Evolutionary conservation across 1,140 invertebrate genomes (phyloP).

Genomic region (Drosophila micromelanica): DNA sequence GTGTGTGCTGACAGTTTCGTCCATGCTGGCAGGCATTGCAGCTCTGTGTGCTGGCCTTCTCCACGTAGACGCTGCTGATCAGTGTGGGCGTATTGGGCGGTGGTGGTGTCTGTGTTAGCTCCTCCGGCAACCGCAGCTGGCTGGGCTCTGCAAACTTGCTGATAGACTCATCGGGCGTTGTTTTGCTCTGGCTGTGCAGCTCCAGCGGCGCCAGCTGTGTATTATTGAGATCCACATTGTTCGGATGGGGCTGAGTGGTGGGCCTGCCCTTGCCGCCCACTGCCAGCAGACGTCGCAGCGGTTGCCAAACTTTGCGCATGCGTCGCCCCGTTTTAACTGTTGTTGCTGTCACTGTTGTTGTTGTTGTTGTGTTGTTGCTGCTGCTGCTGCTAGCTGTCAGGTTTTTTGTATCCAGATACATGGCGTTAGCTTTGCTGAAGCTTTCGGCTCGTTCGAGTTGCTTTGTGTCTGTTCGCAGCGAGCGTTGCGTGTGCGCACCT

Average conservation of each 20-base stretch:
- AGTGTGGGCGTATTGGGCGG: conserved; percentile 75
- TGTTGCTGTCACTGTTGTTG: conserved; percentile 32
- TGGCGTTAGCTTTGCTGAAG: conserved; percentile 37
- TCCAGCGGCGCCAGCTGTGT: conserved; percentile 40
- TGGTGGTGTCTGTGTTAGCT: conserved; percentile 43
- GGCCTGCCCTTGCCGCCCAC: conserved; percentile 63
- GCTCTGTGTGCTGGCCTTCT: conserved; percentile 63
- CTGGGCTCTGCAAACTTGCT: conserved; percentile 48
- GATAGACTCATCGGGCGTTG: conserved; percentile 47
- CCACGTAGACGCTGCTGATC: conserved; percentile 72
- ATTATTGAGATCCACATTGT: conserved; percentile 82
- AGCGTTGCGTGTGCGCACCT: conserved; percentile 80
- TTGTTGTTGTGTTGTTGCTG: conserved; percentile 29
- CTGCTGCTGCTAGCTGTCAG: conserved; percentile 47
- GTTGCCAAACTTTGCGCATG: conserved; percentile 77
- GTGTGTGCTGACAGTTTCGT: conserved; percentile 78
- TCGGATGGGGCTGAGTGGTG: conserved; percentile 65
- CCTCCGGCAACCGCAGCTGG: conserved; percentile 31
- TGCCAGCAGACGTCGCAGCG: conserved; percentile 64
- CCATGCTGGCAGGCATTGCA: conserved; percentile 70
- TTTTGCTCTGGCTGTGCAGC: conserved; percentile 49
- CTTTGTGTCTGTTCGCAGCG: conserved; percentile 36
- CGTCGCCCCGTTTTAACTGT: conserved; percentile 39
- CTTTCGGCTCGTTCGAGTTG: conserved; percentile 28
- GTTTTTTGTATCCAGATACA: conserved; percentile 83